Base-by-base conservation (phyloP, 2,888 invertebrate genomes). In the Melipona bicolor region DNA sequence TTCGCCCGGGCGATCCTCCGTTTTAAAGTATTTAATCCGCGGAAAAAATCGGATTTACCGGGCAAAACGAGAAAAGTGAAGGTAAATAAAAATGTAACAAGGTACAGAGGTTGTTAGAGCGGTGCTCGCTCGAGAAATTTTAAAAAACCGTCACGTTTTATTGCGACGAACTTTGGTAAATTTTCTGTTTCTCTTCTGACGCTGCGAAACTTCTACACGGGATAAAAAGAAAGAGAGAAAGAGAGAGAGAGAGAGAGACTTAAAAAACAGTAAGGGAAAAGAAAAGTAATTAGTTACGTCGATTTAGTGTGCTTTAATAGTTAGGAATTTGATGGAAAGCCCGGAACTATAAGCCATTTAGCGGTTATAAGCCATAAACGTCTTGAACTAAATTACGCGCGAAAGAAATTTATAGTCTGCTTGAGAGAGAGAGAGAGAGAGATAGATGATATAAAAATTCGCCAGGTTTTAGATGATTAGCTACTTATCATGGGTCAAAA, bases 51-150 rank as follows among this genome's bases (percentile, higher is more conserved):
- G 56, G 52, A 15, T 83, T 72, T 19, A 36, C 36, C 9, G 1
- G 36, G 9, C 36, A 36, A 36, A 36, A 36, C 36, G 36, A 36
- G 36, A 36, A 36, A 36, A 36, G 9, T 9, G 36, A 36, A 9
- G 36, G 9, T 36, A 27, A 56, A 17, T 65, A 72, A 78, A 84
- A 84, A 74, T 67, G 83, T 72, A 79, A 76, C 83, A 76, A 68
- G 83, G 69, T 65, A 59, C 69, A 36, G 32, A 32, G 36, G 54
- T 54, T 4, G 49, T 71, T 54, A 27, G 70, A 52, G 62, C 43
- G 49, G 49, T 17, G n/a, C 43, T 2, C 36, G 24, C 1, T 43
- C 43, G 32, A 32, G 24, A 5, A 15, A 59, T n/a, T 59, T 59
- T 15, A n/a, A 5, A 15, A 59, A 13, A 59, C 5, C 21, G 52